phyloP scores from a whole-genome alignment of 2,797 vertebrate genomes.

The Mallotus villosus region DNA sequence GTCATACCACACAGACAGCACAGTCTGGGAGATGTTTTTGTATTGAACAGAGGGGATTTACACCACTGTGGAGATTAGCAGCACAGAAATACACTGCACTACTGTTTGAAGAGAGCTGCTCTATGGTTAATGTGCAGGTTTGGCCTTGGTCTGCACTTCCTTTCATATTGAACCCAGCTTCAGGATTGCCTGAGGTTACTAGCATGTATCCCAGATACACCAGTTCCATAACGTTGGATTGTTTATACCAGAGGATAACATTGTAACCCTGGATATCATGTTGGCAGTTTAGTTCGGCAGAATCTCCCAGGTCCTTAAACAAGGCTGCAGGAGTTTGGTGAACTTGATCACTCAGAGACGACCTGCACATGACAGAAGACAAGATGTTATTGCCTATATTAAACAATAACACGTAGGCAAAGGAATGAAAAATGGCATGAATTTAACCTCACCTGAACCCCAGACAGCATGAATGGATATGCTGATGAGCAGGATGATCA shows the following conservation, averaged over 20 bases:
- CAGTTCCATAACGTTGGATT: constrained; percentile 39
- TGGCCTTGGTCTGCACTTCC: constrained; percentile 26
- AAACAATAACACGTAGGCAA: too few relatives aligned
- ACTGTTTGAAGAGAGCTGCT: constrained; percentile 9
- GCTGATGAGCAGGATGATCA: constrained; percentile 8
- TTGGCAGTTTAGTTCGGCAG: constrained; percentile 43
- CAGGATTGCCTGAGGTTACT: rapidly evolving
- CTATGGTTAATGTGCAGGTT: constrained; percentile 23
- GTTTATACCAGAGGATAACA: constrained; percentile 52
- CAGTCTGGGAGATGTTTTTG: constrained; percentile 9
- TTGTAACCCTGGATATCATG: constrained; percentile 36
- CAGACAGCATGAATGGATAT: constrained; percentile 6
- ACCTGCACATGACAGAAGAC: constrained; percentile 1
- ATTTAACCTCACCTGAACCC: constrained; percentile 32
- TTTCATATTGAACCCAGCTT: constrained; percentile 23
- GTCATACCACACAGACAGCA: constrained; percentile 52
- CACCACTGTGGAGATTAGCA: constrained; percentile 19
- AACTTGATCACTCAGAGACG: constrained; percentile 21
- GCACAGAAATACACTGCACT: constrained; percentile 30
- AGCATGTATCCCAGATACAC: constrained; percentile 44
- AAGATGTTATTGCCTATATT: too few relatives aligned
- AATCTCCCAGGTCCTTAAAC: constrained; percentile 15
- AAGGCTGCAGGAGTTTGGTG: constrained; percentile 32
- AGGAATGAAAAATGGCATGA: neutral
- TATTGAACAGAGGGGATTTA: neutral